A percentile compares a stretch with the other conserved stretches of the same genome.
phyloP scores from a whole-genome alignment of 1,140 invertebrate genomes.

The Ridgeia piscesae region DNA sequence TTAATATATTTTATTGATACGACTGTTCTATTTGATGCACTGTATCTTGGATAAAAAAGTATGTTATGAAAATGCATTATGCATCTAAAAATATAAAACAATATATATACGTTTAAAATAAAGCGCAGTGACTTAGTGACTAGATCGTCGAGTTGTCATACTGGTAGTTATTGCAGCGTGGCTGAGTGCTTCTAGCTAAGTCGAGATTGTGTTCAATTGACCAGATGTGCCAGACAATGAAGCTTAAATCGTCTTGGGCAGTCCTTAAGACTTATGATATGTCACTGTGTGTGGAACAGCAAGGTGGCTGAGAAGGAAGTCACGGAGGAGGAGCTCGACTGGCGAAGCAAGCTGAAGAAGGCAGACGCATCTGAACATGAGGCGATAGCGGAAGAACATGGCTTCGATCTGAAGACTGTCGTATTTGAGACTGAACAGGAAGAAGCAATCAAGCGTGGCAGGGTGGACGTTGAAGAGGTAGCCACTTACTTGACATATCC shows the following conservation, averaged over 20 bases:
- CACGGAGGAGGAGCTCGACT: slow-evolving; percentile 27
- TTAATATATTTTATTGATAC: background rate
- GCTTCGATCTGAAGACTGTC: background rate
- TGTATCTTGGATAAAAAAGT: too few relatives aligned
- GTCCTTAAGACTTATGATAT: background rate
- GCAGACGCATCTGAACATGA: background rate
- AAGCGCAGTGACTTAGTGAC: too few relatives aligned
- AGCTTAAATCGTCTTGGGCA: too few relatives aligned
- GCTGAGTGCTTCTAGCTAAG: too few relatives aligned
- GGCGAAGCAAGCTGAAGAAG: slow-evolving; percentile 11
- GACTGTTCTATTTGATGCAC: too few relatives aligned
- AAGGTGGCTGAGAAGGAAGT: slow-evolving; percentile 13
- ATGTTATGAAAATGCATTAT: too few relatives aligned
- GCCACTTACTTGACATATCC: background rate
- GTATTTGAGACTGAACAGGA: background rate
- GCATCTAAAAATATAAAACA: too few relatives aligned
- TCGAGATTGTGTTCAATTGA: too few relatives aligned
- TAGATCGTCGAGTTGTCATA: background rate
- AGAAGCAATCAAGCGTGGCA: background rate
- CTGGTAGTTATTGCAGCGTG: too few relatives aligned
- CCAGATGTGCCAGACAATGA: too few relatives aligned
- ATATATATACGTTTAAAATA: too few relatives aligned
- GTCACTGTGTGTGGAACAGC: background rate
- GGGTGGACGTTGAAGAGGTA: background rate
- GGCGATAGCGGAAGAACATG: background rate